A percentile compares a stretch with the other conserved stretches of the same genome.
Evolutionary conservation across 1,140 invertebrate genomes (phyloP).

Genomic region (Chymomyza costata): DNA sequence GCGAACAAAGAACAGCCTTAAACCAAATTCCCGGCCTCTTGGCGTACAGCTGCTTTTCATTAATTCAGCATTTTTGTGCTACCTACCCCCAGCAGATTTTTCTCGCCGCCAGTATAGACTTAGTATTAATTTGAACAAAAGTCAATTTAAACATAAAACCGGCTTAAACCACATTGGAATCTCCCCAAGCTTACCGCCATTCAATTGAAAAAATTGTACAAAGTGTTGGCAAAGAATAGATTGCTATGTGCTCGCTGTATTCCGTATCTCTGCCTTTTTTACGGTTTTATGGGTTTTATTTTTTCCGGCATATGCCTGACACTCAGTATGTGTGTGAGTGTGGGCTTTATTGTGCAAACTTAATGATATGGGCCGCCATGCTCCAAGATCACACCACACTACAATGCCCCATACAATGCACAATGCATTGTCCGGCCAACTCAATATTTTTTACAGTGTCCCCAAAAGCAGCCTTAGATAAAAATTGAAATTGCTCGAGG

Average conservation of each 20-base stretch:
- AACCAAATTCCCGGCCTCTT: no score
- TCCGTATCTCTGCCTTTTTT: slow-evolving; percentile 16
- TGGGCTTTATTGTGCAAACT: slow-evolving; percentile 39
- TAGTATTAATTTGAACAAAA: slow-evolving; percentile 18
- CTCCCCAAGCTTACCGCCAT: no score
- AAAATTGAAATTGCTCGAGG: no score
- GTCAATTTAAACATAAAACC: slow-evolving; percentile 24
- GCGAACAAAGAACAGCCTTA: no score
- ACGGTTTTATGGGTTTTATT: slow-evolving; percentile 40
- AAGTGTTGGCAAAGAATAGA: slow-evolving; percentile 50
- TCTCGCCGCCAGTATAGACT: no score
- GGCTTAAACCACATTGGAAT: slow-evolving; percentile 21
- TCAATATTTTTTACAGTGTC: slow-evolving; percentile 47
- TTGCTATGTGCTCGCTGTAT: slow-evolving; percentile 11
- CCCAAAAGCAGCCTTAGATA: slow-evolving; percentile 49
- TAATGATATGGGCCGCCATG: slow-evolving; percentile 49
- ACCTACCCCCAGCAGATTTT: no score
- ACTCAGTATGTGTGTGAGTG: slow-evolving; percentile 16
- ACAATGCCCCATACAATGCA: slow-evolving; percentile 37
- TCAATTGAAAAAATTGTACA: slow-evolving; percentile 41
- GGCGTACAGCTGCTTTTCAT: no score
- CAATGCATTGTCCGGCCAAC: slow-evolving; percentile 46
- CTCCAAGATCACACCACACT: slow-evolving; percentile 11
- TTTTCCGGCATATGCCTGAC: slow-evolving; percentile 30
- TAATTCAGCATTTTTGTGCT: no score